Evolutionary conservation across 2,888 invertebrate species (phyloP).

Genomic region (Yponomeuta cagnagella): DNA sequence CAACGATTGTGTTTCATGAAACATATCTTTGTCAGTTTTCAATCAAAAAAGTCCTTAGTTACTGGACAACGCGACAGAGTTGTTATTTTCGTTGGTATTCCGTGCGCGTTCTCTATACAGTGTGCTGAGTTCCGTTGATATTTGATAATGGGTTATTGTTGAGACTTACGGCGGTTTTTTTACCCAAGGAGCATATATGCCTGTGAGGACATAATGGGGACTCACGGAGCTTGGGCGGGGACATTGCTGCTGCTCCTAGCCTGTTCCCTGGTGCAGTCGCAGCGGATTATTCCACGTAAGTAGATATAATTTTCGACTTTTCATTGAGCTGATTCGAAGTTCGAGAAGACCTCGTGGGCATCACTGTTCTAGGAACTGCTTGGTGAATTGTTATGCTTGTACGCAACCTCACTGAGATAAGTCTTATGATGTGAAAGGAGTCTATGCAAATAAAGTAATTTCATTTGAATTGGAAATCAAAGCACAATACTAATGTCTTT

Average conservation of each 20-base stretch:
- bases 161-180: background rate
- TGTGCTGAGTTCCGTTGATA: background rate
- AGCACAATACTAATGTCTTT: no score
- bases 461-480: no score
- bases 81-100: background rate
- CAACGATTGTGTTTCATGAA: no score
- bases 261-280: slow-evolving; percentile 4
- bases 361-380: no score
- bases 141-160: background rate
- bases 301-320: background rate
- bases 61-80: background rate
- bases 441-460: no score
- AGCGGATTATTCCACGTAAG: slow-evolving; percentile 15
- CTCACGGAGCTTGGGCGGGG: slow-evolving; percentile 1
- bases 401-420: no score
- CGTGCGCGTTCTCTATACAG: background rate
- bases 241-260: slow-evolving; percentile 8
- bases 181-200: slow-evolving; percentile 8
- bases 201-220: slow-evolving; percentile 11
- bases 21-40: background rate
- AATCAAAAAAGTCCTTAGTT: background rate
- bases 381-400: no score
- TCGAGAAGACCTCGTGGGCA: no score
- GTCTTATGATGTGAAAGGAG: no score
- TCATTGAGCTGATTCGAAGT: no score